Evolutionary conservation across 2,888 invertebrate species (phyloP).

Genomic region (Theretra japonica): DNA sequence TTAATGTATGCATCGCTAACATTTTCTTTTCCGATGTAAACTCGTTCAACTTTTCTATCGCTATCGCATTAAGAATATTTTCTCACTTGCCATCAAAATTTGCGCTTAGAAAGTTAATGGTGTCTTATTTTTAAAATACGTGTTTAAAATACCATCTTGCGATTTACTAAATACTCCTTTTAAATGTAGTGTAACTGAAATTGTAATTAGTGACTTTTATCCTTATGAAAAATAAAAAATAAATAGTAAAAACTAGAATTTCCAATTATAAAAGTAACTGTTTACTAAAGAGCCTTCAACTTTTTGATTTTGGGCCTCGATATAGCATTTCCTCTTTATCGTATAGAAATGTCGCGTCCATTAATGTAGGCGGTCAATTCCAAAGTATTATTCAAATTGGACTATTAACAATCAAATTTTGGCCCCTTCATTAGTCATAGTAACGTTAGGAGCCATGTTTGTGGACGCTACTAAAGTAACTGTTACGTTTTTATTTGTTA

Average conservation of each 20-base stretch:
- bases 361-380: conserved; percentile 7
- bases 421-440: conserved; percentile 29
- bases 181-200: no score
- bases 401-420: conserved; percentile 22
- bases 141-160: not conserved
- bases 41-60: conserved; percentile 6
- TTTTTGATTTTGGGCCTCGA: not conserved
- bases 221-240: no score
- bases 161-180: no score
- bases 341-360: conserved; percentile 12
- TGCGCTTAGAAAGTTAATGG: no score
- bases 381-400: conserved; percentile 5
- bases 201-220: no score
- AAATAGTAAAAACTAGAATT: no score
- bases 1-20: conserved; percentile 37
- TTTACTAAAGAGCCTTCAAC: no score
- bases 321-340: no score
- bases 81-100: no score
- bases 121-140: no score
- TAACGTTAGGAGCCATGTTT: conserved; percentile 12
- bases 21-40: conserved; percentile 32
- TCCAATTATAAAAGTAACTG: no score
- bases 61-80: not conserved
- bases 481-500: not conserved
- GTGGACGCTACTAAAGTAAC: not conserved